Evolutionary conservation across 2,888 invertebrate species (phyloP), one percentile per base, ranked within the genome.

Genomic region (Colostygia pectinataria): DNA sequence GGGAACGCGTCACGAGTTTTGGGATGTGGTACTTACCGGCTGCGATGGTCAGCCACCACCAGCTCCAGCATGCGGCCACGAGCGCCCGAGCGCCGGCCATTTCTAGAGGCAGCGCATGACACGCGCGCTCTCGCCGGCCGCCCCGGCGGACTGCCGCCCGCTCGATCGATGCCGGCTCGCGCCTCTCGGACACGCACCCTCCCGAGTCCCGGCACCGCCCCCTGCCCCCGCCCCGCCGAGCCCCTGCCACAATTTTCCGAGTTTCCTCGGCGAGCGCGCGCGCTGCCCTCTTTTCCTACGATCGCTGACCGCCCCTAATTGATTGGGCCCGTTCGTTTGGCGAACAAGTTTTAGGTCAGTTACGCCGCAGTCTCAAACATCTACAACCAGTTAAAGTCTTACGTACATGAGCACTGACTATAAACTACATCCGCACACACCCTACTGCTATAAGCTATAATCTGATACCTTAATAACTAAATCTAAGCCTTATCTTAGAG

Each of bases 31-130:
- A 90, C 90, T 90, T 71, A 91, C 90, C 90, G 89, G 88, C 85
- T 83, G 89, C 83, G 74, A 80, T 74, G 69, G 82, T 81, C 80
- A 90, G 87, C 90, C 89, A 90, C 89, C 89, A 90, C 85, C 87
- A 87, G 83, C 82, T 84, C 79, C 80, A 87, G 83, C 83, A 86
- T 83, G 80, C 88, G 89, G 85, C 83, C 77, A 85, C 83, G 84
- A 90, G 90, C 89, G 90, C 84, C 90, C 89, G 89, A 87, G 87
- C 87, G 90, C 88, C 89, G 90, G 90, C 86, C 91, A 90, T 90
- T 42, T 87, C 76, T 54, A 90, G 84, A 83, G 88, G 74, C 80
- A 82, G 84, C 90, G 90, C 91, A 90, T 90, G 80, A 83, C 72
- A 86, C 86, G 87, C 78, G 90, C 89, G 89, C 84, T 84, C 84